These are phyloP conservation scores for Pachyramphus minor DNA, from an alignment of 2,113 vertebrate genomes.

Conservation along the genomic window DNA sequence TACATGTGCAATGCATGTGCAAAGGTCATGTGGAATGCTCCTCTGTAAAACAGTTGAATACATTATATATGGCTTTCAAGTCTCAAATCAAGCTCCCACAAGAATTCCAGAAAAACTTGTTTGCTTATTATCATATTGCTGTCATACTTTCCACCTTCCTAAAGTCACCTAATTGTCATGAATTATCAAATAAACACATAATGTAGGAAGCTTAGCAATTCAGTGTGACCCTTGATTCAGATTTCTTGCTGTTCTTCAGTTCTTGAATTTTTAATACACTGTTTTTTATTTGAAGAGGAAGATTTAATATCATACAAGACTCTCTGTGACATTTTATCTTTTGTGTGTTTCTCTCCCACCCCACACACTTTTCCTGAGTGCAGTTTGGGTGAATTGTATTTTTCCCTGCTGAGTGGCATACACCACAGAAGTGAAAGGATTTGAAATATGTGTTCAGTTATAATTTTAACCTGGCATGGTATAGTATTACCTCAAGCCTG, in stretches of 20 bases:
- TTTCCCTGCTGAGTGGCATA: neutral
- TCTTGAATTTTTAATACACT: slow-evolving; percentile 28
- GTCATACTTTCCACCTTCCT: slow-evolving; percentile 27
- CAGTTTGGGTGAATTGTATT: neutral
- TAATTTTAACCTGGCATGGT: neutral
- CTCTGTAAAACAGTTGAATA: neutral
- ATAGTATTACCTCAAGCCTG: neutral
- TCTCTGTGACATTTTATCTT: neutral
- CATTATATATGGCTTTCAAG: neutral
- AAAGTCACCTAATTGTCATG: slow-evolving; percentile 45
- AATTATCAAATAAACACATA: slow-evolving; percentile 16
- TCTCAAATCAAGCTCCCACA: slow-evolving; percentile 21
- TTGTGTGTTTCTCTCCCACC: neutral
- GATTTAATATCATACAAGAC: neutral
- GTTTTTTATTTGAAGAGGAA: slow-evolving; percentile 18
- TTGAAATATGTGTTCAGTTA: neutral
- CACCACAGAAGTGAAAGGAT: neutral
- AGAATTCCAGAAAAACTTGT: slow-evolving; percentile 20
- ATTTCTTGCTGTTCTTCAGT: slow-evolving; percentile 11
- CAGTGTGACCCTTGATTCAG: neutral
- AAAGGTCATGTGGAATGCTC: neutral
- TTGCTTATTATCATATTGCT: slow-evolving; percentile 38
- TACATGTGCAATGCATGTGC: neutral
- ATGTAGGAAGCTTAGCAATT: slow-evolving; percentile 40
- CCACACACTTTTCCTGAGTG: neutral